Percentiles rank a stretch among this genome's conserved stretches.
phyloP scores from a whole-genome alignment of 2,113 vertebrate species.

The Mugil cephalus region DNA sequence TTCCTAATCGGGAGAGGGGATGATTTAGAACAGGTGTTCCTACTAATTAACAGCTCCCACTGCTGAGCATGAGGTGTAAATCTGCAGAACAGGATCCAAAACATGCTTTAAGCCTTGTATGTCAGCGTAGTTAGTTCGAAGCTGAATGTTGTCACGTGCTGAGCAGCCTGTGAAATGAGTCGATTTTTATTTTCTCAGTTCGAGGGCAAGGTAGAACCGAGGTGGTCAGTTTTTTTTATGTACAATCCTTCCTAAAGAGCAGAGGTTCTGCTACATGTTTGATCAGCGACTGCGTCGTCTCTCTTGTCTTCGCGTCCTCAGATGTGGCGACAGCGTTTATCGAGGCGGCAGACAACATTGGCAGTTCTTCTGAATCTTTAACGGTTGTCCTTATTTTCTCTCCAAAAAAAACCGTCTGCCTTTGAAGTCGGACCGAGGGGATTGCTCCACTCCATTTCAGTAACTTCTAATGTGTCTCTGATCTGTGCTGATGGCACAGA shows the following conservation, averaged over 20 bases:
- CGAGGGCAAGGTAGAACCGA: neutral
- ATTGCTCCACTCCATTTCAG: conserved; percentile 67
- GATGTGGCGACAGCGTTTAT: conserved; percentile 53
- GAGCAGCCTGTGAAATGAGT: no score
- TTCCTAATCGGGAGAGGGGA: conserved; percentile 6
- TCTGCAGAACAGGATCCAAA: conserved; percentile 33
- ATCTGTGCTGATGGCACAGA: conserved; percentile 69
- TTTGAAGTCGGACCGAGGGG: conserved; percentile 80
- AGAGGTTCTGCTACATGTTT: conserved; percentile 12
- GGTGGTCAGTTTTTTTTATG: conserved; percentile 21
- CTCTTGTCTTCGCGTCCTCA: conserved; percentile 40
- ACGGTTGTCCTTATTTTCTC: conserved; percentile 71
- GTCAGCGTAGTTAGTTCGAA: conserved; percentile 29
- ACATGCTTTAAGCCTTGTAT: conserved; percentile 19
- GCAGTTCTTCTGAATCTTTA: conserved; percentile 73
- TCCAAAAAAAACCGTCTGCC: conserved; percentile 43
- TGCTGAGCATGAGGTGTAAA: conserved; percentile 40
- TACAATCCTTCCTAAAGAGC: neutral
- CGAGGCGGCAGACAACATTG: conserved; percentile 51
- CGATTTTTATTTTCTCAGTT: conserved; percentile 25
- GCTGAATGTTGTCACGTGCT: no score
- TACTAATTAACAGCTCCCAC: conserved; percentile 58
- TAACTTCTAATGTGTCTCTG: conserved; percentile 76
- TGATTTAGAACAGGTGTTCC: conserved; percentile 62
- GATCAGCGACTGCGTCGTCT: conserved; percentile 11